Percentiles rank a stretch among this genome's conserved stretches.
phyloP scores from a whole-genome alignment of 2,888 invertebrate genomes.

The Eretmocerus hayati region DNA sequence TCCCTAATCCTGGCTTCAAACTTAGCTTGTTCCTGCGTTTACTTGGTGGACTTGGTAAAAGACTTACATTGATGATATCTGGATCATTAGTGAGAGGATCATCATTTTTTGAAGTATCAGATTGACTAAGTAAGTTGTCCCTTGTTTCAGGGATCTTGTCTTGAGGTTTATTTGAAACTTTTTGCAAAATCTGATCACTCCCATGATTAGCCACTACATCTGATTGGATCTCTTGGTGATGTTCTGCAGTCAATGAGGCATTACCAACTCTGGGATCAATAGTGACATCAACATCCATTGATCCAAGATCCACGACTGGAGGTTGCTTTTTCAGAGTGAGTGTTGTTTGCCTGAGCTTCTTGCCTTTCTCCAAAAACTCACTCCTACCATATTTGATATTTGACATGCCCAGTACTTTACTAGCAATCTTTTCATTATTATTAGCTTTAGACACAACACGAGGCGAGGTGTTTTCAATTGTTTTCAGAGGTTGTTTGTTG shows the following conservation, averaged over 20 bases:
- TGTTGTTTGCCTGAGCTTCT: slow-evolving; percentile 32
- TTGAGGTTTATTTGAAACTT: too few species aligned
- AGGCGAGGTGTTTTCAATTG: too few species aligned
- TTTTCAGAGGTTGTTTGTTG: too few species aligned
- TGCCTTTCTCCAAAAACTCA: slow-evolving; percentile 25
- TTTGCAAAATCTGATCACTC: too few species aligned
- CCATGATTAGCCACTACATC: too few species aligned
- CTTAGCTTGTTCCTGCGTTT: slow-evolving; percentile 18
- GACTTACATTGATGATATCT: slow-evolving; percentile 15
- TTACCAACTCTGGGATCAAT: background rate
- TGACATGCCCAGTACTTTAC: slow-evolving; percentile 12
- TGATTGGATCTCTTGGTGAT: too few species aligned
- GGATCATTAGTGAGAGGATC: slow-evolving; percentile 6
- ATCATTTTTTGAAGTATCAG: background rate
- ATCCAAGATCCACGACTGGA: slow-evolving; percentile 22
- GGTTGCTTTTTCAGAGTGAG: slow-evolving; percentile 26
- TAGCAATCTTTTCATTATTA: slow-evolving; percentile 1
- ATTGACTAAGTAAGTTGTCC: background rate
- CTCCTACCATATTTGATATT: slow-evolving; percentile 24
- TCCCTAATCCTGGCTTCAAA: slow-evolving; percentile 2
- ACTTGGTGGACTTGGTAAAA: slow-evolving; percentile 7
- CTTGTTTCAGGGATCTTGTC: background rate
- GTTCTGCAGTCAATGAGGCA: background rate
- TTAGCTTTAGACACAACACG: too few species aligned
- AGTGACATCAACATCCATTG: slow-evolving; percentile 1